Evolutionary conservation across 2,797 vertebrate species (phyloP).

Genomic region (Molossus alvarezi): DNA sequence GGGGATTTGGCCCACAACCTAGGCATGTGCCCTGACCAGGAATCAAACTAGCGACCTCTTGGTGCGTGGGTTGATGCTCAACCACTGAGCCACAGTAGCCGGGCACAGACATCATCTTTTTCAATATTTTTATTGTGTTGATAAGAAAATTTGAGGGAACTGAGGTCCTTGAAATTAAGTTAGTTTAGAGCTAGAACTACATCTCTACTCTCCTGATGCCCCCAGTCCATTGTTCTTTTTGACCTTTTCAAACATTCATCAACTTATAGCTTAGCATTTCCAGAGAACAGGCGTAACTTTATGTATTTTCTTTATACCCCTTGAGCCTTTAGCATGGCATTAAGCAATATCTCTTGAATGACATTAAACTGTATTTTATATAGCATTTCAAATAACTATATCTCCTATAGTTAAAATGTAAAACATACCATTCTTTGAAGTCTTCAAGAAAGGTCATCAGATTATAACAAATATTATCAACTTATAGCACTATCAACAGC

Average conservation of each 20-base stretch:
- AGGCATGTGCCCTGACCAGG: too few species aligned
- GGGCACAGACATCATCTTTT: background rate
- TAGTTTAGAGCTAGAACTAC: background rate
- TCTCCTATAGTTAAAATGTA: background rate
- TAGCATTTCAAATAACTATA: background rate
- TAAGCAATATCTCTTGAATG: background rate
- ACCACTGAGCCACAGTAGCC: too few species aligned
- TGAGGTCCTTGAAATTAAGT: background rate
- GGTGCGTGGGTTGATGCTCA: too few species aligned
- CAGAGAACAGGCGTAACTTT: background rate
- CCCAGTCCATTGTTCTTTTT: background rate
- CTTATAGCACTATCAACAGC: background rate
- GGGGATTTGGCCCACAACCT: too few species aligned
- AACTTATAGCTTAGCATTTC: background rate
- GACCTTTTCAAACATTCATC: background rate
- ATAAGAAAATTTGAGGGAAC: slow-evolving; percentile 37
- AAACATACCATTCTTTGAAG: background rate
- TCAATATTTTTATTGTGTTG: background rate
- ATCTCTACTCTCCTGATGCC: background rate
- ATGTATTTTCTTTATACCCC: background rate
- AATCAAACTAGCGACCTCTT: too few species aligned
- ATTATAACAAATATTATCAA: background rate
- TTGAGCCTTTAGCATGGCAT: background rate
- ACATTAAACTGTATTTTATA: background rate
- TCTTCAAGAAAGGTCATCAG: background rate